Base-by-base conservation (phyloP, 2,888 invertebrate genomes). In the Plagodis pulveraria region DNA sequence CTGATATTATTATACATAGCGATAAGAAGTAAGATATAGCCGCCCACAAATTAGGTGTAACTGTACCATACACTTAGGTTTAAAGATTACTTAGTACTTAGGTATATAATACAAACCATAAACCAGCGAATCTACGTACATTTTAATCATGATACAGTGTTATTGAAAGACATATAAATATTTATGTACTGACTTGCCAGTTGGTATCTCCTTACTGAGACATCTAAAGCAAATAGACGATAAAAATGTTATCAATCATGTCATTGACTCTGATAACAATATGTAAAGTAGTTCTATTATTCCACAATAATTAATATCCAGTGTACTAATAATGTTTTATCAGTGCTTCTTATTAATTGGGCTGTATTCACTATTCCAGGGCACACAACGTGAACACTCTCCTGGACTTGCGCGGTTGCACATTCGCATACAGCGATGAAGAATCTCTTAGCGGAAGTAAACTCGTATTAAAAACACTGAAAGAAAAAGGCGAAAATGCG, bases 1-100 rank as follows among this genome's bases (percentile, higher is more conserved):
- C 94, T 0, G 95, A 95, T 71, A 81, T 95, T 57, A 94, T 95
- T 44, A 89, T 95, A 57, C 94, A 94, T 70, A 84, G 86, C 45
- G 94, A 94, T 74, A 93, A 93, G 76, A 93, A 87, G 94, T 94
- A 85, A 85, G 88, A 7, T 2, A 94, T 94, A 83, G 84, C 22
- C n/a, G n/a, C n/a, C n/a, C 22, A 22, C 22, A 22, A 22, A 22
- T 22, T 22, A 22, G 22, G 4, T 22, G 22, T 4, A 22, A 22
- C 22, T 22, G 22, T 22, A 22, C 22, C 22, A 86, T 33, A 41
- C 34, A 7, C 6, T 12, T 22, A 43, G 12, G n/a, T n/a, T n/a
- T n/a, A n/a, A n/a, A n/a, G n/a, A n/a, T n/a, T n/a, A n/a, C n/a
- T n/a, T n/a, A n/a, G n/a, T n/a, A n/a, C n/a, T n/a, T 43, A 11